These are phyloP conservation scores for Drosophila aldrichi DNA, from an alignment of 2,888 invertebrate genomes.

Conservation along the genomic window DNA sequence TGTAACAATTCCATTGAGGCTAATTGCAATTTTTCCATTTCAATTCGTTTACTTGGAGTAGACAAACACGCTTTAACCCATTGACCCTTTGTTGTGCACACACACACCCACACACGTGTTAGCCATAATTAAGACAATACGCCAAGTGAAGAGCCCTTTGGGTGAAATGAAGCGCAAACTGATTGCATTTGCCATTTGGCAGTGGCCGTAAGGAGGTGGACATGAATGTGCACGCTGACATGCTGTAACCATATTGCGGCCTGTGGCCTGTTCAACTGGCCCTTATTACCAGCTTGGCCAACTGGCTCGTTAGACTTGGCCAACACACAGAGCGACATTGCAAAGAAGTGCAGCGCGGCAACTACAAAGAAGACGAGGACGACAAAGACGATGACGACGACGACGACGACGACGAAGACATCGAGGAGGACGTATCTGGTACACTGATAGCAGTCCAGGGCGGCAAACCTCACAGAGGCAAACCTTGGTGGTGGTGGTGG, in stretches of 20 bases:
- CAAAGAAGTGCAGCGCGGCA: slow-evolving; percentile 60
- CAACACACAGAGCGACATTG: slow-evolving; percentile 13
- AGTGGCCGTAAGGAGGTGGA: slow-evolving; percentile 43
- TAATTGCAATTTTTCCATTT: background rate
- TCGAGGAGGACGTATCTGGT: slow-evolving; percentile 66
- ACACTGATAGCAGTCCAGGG: slow-evolving; percentile 70
- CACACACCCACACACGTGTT: background rate
- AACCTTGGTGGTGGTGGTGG: slow-evolving; percentile 11
- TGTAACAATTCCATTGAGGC: background rate
- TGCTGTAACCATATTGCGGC: slow-evolving; percentile 59
- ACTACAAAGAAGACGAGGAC: slow-evolving; percentile 64
- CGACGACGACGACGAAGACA: slow-evolving; percentile 49
- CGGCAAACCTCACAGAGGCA: slow-evolving; percentile 68
- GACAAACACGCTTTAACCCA: background rate
- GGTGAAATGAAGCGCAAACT: slow-evolving; percentile 73
- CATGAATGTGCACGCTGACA: slow-evolving; percentile 46
- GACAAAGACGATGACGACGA: slow-evolving; percentile 39
- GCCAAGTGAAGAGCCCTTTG: slow-evolving; percentile 46
- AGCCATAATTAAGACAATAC: slow-evolving; percentile 73
- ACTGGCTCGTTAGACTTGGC: slow-evolving; percentile 54
- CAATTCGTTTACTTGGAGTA: background rate
- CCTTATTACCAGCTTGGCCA: slow-evolving; percentile 52
- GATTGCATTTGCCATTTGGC: slow-evolving; percentile 47
- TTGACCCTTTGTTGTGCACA: slow-evolving; percentile 10
- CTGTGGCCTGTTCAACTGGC: slow-evolving; percentile 52